Base-by-base conservation (phyloP, 2,888 invertebrate genomes). In the Tricholauxania praeusta region DNA sequence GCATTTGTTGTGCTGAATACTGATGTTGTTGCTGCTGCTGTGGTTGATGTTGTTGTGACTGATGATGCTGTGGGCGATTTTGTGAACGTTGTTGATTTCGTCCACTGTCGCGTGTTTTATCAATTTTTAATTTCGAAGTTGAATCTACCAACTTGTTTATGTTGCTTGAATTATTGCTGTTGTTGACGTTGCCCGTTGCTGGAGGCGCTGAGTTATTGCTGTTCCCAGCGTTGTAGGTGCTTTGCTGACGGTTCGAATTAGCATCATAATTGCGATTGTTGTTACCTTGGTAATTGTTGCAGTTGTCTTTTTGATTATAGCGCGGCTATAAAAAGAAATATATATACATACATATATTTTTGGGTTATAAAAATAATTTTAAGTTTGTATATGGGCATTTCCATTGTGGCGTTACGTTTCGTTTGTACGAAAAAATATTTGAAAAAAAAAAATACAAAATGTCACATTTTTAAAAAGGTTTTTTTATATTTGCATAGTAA, bases 41-140 rank as follows among this genome's bases (percentile, higher is more conserved):
- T 6, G 78, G 79, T 14, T 70, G 63, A 6, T 76, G 78, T 3
- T 76, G 76, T 15, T 77, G 78, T 64, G 88, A 19, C 87, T 89
- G 77, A 87, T 72, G 74, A 17, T 74, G 73, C 32, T 71, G 72
- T 49, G 63, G 62, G 2, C 57, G 72, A 60, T n/a, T 65, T 22
- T 75, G 71, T 14, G 62, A 64, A 39, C 39, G 39, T 7, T 66
- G 60, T 14, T 65, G 53, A 62, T 22, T 72, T 72, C 71, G 76
- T 10, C 52, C 53, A 19, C 63, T 63, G 7, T 55, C 60, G 68
- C 77, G 72, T 14, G 77, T 79, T 64, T 76, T 80, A 53, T 77
- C 80, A 73, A 81, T 78, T 79, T 83, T 84, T 32, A 86, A 70
- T 75, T 84, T 85, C 2, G 83, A 79, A 8, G 85, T 81, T n/a